Base-by-base conservation (phyloP, 1,140 invertebrate genomes). In the Aethina tumida region DNA sequence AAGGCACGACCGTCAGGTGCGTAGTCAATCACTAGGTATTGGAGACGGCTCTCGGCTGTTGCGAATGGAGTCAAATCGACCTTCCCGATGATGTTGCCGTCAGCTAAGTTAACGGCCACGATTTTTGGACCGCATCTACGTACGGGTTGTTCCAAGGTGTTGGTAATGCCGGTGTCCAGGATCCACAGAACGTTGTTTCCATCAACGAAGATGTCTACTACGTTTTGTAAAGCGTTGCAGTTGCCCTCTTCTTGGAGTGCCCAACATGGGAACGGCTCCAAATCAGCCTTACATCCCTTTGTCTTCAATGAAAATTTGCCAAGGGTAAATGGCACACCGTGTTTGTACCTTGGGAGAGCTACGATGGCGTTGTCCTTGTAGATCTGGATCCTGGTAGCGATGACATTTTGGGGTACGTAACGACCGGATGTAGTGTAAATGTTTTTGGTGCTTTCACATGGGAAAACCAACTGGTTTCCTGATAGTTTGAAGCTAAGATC, bases 41-140 rank as follows among this genome's bases (percentile, higher is more conserved):
- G 77, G 12, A 81, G 57, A 22, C 73, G 64, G 7, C 73, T 76
- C 3, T 65, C 61, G 0, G 64, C 45, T 24, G 65, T 66, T 1
- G 70, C 60, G 15, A 75, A 55, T 4, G 63, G 47, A 8, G 65
- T 68, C 7, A 81, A 52, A 41, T 77, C 70, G 20, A 81, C 65
- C 16, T 58, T 60, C 50, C 74, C 76, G 2, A 75, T 65, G 17
- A 79, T 58, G 60, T 76, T 75, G 18, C 68, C 68, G 21, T 67
- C 69, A 26, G 69, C 62, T 0, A 71, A 60, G 43, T 70, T 68
- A 28, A 81, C 64, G n/a, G 68, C 75, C 5, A 79, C 67, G 12
- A 82, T 67, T 58, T 80, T 83, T 0, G 79, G 75, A 7, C 67
- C 59, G 41, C 75, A 77, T n/a, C 71, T 66, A 5, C 70, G 66